Evolutionary conservation across 1,140 invertebrate genomes (phyloP).

Genomic region (Drosophila ogumai): DNA sequence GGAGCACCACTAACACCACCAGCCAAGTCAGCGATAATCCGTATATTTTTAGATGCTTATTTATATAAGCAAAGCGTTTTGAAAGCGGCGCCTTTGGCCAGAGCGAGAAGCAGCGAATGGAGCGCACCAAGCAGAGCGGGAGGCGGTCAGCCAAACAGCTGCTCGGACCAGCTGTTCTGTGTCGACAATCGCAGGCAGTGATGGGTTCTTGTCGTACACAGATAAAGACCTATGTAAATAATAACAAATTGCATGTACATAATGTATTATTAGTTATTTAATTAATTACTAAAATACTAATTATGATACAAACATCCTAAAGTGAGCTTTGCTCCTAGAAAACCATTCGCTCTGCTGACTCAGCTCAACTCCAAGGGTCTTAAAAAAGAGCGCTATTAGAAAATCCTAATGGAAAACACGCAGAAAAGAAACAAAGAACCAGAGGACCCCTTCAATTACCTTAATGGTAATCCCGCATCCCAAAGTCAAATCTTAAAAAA

Average conservation of each 20-base stretch:
- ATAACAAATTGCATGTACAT: too few relatives aligned
- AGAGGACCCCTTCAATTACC: background rate
- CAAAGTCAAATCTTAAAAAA: background rate
- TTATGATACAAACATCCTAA: background rate
- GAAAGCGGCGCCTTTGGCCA: constrained; percentile 10
- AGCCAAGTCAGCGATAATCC: background rate
- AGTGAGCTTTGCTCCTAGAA: constrained; percentile 1
- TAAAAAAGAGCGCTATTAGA: background rate
- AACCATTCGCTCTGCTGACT: background rate
- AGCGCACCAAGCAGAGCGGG: constrained; percentile 21
- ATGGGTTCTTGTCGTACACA: background rate
- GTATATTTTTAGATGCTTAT: constrained; percentile 2
- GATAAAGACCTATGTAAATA: background rate
- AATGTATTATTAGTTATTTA: too few relatives aligned
- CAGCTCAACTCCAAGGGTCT: background rate
- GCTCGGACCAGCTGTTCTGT: constrained; percentile 7
- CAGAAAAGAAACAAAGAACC: background rate
- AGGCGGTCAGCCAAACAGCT: constrained; percentile 9
- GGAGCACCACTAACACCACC: background rate
- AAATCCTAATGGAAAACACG: background rate
- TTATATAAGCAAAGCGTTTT: constrained; percentile 40
- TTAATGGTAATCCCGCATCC: background rate
- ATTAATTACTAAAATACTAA: too few relatives aligned
- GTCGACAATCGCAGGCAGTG: background rate
- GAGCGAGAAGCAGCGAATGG: background rate